Evolutionary conservation across 1,140 invertebrate species (phyloP).

Genomic region (Magallana gigas): DNA sequence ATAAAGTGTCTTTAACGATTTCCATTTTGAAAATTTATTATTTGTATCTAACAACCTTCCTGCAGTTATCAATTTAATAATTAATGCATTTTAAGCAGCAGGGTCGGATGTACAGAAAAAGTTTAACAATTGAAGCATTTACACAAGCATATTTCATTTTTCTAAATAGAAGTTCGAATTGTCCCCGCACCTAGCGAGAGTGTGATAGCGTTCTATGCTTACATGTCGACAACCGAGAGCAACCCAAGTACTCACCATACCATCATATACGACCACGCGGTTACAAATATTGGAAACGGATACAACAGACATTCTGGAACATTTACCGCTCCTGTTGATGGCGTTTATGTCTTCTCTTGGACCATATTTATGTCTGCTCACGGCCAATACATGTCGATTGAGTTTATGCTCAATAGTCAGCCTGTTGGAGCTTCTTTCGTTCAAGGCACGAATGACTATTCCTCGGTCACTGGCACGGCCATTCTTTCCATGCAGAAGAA

Average conservation of each 20-base stretch:
- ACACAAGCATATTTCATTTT: no score
- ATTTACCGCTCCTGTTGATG: conserved; percentile 43
- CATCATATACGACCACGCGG: conserved; percentile 30
- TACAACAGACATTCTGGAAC: conserved; percentile 44
- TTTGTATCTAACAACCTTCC: no score
- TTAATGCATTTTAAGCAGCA: no score
- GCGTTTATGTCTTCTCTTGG: conserved; percentile 49
- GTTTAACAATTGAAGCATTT: no score
- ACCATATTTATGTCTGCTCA: not conserved
- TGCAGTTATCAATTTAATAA: no score
- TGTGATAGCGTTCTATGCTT: conserved; percentile 36
- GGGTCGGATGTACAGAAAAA: no score
- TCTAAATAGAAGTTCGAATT: not conserved
- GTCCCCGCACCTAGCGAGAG: not conserved
- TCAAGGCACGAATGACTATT: not conserved
- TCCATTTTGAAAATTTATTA: no score
- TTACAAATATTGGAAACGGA: conserved; percentile 48
- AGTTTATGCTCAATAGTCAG: not conserved
- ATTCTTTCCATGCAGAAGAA: not conserved
- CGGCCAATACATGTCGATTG: not conserved
- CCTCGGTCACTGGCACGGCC: not conserved
- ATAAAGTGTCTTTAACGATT: no score
- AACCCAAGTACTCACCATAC: conserved; percentile 33
- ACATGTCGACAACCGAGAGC: not conserved
- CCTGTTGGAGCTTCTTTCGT: not conserved